Base-by-base conservation (phyloP, 2,113 vertebrate genomes). In the Alces alces region DNA sequence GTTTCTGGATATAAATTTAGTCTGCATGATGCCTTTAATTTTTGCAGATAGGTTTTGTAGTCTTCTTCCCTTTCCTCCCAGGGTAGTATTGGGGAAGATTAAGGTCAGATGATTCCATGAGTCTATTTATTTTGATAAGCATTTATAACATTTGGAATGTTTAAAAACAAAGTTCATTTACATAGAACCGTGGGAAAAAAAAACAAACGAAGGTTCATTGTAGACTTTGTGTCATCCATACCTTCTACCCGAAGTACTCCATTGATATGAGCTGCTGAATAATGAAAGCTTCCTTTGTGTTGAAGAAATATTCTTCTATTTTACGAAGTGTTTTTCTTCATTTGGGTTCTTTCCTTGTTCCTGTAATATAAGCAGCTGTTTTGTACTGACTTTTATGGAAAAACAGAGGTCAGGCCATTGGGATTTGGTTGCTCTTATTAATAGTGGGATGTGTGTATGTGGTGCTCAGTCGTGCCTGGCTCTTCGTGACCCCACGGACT, bases 231-330 rank as follows among this genome's bases (percentile, higher is more conserved):
- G 25, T 87, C 9, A 45, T 92, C 15, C 5, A 3, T 83, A 97
- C 23, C 2, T 54, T 73, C 95, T 92, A 50, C 76, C 16, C 50
- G 7, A 89, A 94, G 78, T 52, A 66, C 9, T 96, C 94, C 21
- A 78, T 97, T 86, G 90, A 45, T 58, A 13, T 58, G 57, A 54
- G 11, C 86, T 89, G 28, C 30, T 55, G 30, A 78, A 84, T 93
- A 97, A 93, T 89, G 61, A 90, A 66, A 85, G 19, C 4, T 78
- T 97, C 89, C 28, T 95, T 88, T 84, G 23, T 93, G 54, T 57
- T 52, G 50, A 95, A 86, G 25, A 54, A 97, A 61, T 55, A 86
- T 54, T 78, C n/a, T 89, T 96, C 52, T 92, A 23, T 57, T 91
- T 91, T 61, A 88, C 2, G 91, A 73, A 87, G 16, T 17, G 47